Conservation (phyloP, 2,888 invertebrate genomes). For the Lasioglossum calceatum region DNA sequence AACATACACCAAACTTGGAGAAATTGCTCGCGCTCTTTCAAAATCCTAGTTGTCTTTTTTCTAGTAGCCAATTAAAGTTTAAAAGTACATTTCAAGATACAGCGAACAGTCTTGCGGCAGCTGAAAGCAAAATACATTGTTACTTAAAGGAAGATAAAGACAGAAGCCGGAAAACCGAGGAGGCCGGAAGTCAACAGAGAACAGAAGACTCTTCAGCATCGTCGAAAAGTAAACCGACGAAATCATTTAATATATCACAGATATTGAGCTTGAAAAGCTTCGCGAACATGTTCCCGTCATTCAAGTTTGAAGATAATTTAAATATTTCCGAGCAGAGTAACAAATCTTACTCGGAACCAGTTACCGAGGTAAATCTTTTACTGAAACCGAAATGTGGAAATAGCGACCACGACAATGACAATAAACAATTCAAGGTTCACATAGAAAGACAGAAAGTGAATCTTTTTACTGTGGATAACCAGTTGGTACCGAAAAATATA, state of each 20-base stretch:
- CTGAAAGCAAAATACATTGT: conserved; percentile 78
- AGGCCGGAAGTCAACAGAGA: conserved; percentile 7
- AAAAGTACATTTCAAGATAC: conserved; percentile 73
- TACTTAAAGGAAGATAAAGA: conserved; percentile 73
- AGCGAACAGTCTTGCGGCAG: conserved; percentile 73
- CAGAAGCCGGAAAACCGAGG: conserved; percentile 30
- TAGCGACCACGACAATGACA: conserved; percentile 16
- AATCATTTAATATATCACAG: conserved; percentile 73
- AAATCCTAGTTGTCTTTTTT: conserved; percentile 87
- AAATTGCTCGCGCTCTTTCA: conserved; percentile 89
- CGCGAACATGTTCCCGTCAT: conserved; percentile 66
- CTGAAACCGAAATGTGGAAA: conserved; percentile 19
- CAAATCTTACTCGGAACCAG: conserved; percentile 44
- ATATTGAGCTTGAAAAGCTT: conserved; percentile 68
- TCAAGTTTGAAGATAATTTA: conserved; percentile 57
- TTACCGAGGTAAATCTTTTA: conserved; percentile 31
- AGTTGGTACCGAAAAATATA: conserved; percentile 73
- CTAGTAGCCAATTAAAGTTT: conserved; percentile 74
- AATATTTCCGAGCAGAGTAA: conserved; percentile 47
- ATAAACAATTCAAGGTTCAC: conserved; percentile 28
- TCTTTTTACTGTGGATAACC: conserved; percentile 64
- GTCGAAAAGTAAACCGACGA: conserved; percentile 60
- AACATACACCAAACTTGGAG: conserved; percentile 87
- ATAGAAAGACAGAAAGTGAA: conserved; percentile 38
- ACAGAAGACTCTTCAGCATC: conserved; percentile 49